phyloP scores from a whole-genome alignment of 2,797 vertebrate genomes.

The Oreochromis grahami region DNA sequence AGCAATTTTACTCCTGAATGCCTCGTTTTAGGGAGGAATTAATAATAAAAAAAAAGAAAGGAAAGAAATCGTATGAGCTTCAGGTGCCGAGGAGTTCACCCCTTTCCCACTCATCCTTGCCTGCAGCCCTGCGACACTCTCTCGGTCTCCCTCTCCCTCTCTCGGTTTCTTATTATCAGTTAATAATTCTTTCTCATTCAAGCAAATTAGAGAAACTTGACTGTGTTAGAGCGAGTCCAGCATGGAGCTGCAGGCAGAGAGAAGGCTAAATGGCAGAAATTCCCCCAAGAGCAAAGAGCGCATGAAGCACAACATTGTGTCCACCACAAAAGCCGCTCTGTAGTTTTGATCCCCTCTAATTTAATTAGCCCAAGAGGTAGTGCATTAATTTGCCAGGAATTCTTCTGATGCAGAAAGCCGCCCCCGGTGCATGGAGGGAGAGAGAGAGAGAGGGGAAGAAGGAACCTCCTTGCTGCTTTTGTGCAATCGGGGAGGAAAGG shows the following conservation, averaged over 20 bases:
- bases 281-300: conserved; percentile 89
- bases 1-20: conserved; percentile 98
- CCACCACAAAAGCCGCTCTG: conserved; percentile 98
- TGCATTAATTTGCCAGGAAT: conserved; percentile 98
- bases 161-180: conserved; percentile 97
- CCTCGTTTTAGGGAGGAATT: conserved; percentile 95
- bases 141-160: conserved; percentile 63
- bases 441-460: conserved; percentile 68
- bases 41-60: conserved; percentile 75
- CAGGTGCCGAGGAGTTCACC: conserved; percentile 87
- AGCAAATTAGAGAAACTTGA: conserved; percentile 98
- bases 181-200: conserved; percentile 99
- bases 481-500: conserved; percentile 80
- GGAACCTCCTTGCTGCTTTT: conserved; percentile 87
- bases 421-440: conserved; percentile 83
- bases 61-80: conserved; percentile 84
- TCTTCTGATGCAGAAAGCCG: conserved; percentile 98
- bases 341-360: conserved; percentile 99
- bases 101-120: conserved; percentile 67
- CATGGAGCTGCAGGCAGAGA: conserved; percentile 87
- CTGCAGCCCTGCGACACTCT: conserved; percentile 71
- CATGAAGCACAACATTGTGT: conserved; percentile 98
- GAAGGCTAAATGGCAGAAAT: conserved; percentile 96
- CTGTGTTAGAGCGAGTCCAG: conserved; percentile 94
- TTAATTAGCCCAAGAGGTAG: conserved; percentile 99